phyloP scores from a whole-genome alignment of 2,113 vertebrate species.

The Genyomyrus donnyi region DNA sequence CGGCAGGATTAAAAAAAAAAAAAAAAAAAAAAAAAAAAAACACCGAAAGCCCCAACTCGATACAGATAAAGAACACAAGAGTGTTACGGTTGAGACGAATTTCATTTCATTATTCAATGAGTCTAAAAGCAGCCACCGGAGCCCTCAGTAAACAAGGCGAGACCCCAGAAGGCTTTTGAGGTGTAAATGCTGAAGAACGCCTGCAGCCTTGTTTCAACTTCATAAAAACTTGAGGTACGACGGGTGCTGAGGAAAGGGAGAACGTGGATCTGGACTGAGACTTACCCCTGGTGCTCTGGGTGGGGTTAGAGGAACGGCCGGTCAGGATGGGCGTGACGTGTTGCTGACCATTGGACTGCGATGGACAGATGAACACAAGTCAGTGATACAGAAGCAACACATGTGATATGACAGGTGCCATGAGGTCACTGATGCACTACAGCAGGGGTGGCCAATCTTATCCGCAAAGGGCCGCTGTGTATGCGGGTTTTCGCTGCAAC shows the following conservation, averaged over 20 bases:
- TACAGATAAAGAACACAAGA: slow-evolving; percentile 55
- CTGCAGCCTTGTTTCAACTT: slow-evolving; percentile 5
- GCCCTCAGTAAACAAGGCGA: slow-evolving; percentile 22
- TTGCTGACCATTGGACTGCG: neutral
- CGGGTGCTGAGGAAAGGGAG: slow-evolving; percentile 38
- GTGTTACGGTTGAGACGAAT: slow-evolving; percentile 47
- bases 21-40: neutral
- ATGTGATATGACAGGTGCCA: neutral
- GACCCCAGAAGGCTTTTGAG: slow-evolving; percentile 38
- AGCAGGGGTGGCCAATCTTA: too few species aligned
- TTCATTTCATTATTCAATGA: slow-evolving; percentile 58
- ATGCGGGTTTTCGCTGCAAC: too few species aligned
- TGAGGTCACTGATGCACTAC: neutral
- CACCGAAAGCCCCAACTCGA: slow-evolving; percentile 48
- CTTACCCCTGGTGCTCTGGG: neutral
- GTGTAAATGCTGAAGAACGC: slow-evolving; percentile 46
- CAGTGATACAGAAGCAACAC: neutral
- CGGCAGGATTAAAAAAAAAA: neutral
- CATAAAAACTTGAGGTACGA: slow-evolving; percentile 42
- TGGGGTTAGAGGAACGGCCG: neutral
- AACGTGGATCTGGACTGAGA: neutral
- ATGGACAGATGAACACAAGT: neutral
- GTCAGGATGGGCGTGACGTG: neutral
- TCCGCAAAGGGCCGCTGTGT: too few species aligned
- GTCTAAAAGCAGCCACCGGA: slow-evolving; percentile 31